These are phyloP conservation scores for Hydractinia symbiolongicarpus DNA, from an alignment of 30 jellyfish, hydroid and myxozoan species.

Conservation along the genomic window DNA sequence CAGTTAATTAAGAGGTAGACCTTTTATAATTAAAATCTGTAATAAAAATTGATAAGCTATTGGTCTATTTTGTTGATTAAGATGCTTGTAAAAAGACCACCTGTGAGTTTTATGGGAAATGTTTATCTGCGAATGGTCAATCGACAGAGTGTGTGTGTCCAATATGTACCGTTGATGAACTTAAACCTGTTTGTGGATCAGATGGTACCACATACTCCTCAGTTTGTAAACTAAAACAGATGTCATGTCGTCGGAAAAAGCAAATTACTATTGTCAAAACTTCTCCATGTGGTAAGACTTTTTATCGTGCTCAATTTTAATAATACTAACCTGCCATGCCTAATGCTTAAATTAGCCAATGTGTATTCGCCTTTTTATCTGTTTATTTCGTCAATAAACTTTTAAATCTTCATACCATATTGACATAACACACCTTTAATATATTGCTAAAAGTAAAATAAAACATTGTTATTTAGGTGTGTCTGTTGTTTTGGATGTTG, in stretches of 20 bases:
- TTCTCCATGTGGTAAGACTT: slow-evolving; percentile 27
- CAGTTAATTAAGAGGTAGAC: neutral
- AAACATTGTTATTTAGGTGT: slow-evolving; percentile 39
- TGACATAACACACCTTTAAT: no score
- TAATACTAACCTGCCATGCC: no score
- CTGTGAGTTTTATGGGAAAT: neutral
- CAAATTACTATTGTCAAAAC: neutral
- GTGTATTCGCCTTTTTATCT: no score
- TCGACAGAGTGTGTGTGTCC: slow-evolving; percentile 18
- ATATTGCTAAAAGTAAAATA: neutral
- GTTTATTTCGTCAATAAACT: no score
- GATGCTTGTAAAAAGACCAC: slow-evolving; percentile 2
- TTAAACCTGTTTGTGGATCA: slow-evolving; percentile 36
- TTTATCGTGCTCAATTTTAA: neutral
- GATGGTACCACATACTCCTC: slow-evolving; percentile 29
- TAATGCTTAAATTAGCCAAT: no score
- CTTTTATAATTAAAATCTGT: neutral
- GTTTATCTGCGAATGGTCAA: neutral
- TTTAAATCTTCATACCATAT: no score
- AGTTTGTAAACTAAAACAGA: slow-evolving; percentile 8
- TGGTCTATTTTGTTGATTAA: neutral
- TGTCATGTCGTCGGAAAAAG: slow-evolving; percentile 23
- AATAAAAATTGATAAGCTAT: no score
- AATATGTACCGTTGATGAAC: neutral
- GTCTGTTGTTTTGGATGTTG: slow-evolving; percentile 35